phyloP scores from a whole-genome alignment of 2,113 vertebrate species.

The Misgurnus mizolepis region DNA sequence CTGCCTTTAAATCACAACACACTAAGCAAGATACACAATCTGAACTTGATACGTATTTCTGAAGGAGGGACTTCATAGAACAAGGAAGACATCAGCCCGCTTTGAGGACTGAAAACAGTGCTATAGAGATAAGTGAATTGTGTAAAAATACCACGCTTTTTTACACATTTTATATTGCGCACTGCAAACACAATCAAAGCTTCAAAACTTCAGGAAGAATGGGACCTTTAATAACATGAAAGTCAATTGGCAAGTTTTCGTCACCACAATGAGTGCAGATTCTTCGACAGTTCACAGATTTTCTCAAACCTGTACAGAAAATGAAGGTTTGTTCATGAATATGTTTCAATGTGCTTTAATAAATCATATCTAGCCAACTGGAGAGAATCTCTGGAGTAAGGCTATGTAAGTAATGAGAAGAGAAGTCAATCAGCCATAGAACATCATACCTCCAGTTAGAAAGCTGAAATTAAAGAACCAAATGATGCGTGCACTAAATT shows the following conservation, averaged over 20 bases:
- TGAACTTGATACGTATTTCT: no score
- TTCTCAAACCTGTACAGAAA: constrained; percentile 1
- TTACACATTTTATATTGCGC: no score
- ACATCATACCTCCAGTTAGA: constrained; percentile 70
- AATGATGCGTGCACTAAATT: constrained; percentile 77
- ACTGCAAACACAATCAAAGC: no score
- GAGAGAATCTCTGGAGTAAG: constrained; percentile 70
- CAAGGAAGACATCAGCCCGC: no score
- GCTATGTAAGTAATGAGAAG: constrained; percentile 78
- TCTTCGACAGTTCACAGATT: constrained; percentile 7
- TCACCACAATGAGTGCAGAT: background rate
- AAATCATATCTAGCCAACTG: constrained; percentile 72
- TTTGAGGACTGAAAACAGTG: no score
- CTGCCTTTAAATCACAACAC: no score
- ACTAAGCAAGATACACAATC: no score
- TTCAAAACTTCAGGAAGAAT: no score
- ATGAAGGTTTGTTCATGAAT: constrained; percentile 59
- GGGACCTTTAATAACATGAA: background rate
- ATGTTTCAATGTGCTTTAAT: constrained; percentile 68
- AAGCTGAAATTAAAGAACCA: constrained; percentile 81
- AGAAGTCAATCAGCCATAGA: constrained; percentile 71
- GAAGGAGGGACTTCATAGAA: no score
- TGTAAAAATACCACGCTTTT: no score
- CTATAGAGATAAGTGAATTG: no score
- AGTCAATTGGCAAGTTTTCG: background rate